Conservation (phyloP, 2,888 invertebrate species). For the Parnassius mnemosyne region DNA sequence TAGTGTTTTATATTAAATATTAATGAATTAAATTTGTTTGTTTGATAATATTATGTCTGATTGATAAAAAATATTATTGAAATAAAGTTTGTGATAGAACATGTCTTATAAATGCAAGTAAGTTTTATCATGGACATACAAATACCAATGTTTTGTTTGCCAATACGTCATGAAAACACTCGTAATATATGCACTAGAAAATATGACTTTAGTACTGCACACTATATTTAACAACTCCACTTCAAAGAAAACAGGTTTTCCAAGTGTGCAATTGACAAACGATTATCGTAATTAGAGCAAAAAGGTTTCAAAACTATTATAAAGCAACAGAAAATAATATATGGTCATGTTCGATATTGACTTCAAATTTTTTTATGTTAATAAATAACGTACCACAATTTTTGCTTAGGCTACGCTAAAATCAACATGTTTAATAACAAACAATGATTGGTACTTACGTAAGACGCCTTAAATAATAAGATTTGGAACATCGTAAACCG, state of each 20-base stretch:
- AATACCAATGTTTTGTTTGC: neutral
- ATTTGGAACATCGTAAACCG: conserved; percentile 66
- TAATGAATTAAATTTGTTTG: no score
- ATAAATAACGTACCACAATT: conserved; percentile 14
- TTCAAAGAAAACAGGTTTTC: conserved; percentile 18
- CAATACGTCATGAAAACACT: neutral
- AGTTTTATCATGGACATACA: no score
- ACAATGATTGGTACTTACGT: conserved; percentile 69
- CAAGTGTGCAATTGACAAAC: conserved; percentile 9
- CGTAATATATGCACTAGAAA: no score
- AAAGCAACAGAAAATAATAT: neutral
- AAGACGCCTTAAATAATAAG: conserved; percentile 69
- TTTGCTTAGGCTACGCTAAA: conserved; percentile 5
- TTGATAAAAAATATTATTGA: no score
- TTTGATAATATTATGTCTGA: no score
- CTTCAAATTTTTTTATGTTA: neutral
- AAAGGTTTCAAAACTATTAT: conserved; percentile 17
- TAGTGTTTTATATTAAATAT: no score
- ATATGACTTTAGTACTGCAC: no score
- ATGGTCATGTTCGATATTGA: neutral
- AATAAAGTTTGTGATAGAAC: no score
- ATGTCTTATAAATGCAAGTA: no score
- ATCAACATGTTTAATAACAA: conserved; percentile 54
- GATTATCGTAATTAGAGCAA: conserved; percentile 20
- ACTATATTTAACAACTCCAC: neutral